A percentile compares a stretch with the other conserved stretches of the same genome.
These are phyloP conservation scores for Heloderma charlesbogerti DNA, from an alignment of 2,113 vertebrate genomes.

Conservation along the genomic window DNA sequence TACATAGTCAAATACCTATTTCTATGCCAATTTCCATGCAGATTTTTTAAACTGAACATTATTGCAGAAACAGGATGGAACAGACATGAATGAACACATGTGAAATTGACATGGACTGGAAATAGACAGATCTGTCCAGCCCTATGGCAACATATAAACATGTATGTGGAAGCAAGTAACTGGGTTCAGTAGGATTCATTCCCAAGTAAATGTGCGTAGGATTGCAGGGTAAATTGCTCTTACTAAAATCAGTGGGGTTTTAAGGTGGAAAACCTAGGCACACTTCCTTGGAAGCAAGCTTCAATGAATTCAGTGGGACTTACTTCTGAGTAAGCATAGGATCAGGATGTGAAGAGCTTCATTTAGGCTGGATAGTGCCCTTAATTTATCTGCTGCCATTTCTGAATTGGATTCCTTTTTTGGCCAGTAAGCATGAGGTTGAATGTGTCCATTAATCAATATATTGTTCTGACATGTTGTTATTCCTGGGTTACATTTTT, in stretches of 20 bases:
- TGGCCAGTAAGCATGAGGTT: neutral
- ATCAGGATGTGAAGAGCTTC: neutral
- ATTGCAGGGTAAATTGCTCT: neutral
- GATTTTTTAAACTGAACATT: neutral
- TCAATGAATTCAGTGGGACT: neutral
- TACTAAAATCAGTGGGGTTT: neutral
- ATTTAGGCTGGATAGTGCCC: neutral
- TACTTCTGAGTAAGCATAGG: neutral
- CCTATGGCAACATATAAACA: neutral
- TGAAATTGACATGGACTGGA: neutral
- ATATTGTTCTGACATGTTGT: neutral
- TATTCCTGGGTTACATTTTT: conserved; percentile 24
- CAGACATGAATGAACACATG: no score
- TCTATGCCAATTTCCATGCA: neutral
- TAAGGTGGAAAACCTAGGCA: neutral
- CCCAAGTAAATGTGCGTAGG: neutral
- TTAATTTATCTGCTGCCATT: neutral
- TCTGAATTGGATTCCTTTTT: neutral
- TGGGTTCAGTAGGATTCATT: neutral
- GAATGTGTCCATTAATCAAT: neutral
- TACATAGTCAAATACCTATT: neutral
- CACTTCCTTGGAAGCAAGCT: neutral
- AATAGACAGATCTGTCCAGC: neutral
- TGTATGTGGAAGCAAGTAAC: neutral
- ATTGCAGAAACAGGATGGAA: no score